Evolutionary conservation across 2,797 vertebrate genomes (phyloP).

Genomic region (Lateolabrax maculatus): DNA sequence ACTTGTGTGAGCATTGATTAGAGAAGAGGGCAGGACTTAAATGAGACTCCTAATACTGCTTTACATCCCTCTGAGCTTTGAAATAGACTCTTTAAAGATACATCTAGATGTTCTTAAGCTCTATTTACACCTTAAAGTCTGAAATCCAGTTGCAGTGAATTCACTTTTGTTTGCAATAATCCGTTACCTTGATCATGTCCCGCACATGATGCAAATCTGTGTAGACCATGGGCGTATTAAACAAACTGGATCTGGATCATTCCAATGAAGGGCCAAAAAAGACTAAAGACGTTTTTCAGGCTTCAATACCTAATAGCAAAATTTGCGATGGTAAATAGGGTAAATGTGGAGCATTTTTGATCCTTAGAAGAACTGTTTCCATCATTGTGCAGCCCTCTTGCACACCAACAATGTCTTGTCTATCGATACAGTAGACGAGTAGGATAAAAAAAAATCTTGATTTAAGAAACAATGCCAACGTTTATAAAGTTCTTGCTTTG

Average conservation of each 20-base stretch:
- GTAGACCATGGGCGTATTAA: too few species aligned
- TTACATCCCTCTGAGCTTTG: constrained; percentile 3
- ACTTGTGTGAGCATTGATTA: constrained; percentile 45
- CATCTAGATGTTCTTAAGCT: constrained; percentile 12
- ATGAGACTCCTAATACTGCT: constrained; percentile 22
- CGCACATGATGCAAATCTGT: too few species aligned
- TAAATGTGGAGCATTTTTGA: background rate
- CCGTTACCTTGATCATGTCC: background rate
- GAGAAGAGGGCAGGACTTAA: constrained; percentile 16
- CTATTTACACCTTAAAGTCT: background rate
- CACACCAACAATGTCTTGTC: too few species aligned
- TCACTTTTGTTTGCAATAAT: background rate
- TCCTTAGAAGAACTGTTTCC: too few species aligned
- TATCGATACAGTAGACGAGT: too few species aligned
- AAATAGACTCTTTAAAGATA: constrained; percentile 14
- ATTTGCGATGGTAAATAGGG: background rate
- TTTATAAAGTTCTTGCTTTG: too few species aligned
- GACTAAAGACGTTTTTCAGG: background rate
- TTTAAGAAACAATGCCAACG: too few species aligned
- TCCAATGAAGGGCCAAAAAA: background rate
- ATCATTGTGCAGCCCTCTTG: background rate
- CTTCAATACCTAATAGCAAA: background rate
- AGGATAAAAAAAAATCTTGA: background rate
- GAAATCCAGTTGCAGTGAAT: background rate
- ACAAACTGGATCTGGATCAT: too few species aligned